Evolutionary conservation across 2,797 vertebrate species (phyloP).

Genomic region (Pyrocephalus nanus): DNA sequence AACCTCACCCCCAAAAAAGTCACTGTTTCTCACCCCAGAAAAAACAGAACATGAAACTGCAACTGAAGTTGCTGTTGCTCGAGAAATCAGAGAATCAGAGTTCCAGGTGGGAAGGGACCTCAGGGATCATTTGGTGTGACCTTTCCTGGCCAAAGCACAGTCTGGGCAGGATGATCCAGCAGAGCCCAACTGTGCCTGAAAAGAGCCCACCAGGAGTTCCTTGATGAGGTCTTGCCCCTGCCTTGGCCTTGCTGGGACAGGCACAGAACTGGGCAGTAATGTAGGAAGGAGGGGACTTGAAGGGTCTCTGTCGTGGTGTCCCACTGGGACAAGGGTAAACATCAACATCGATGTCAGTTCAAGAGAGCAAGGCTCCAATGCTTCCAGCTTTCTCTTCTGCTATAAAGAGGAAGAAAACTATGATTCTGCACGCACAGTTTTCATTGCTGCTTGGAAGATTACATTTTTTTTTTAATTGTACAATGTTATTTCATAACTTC

Average conservation of each 20-base stretch:
- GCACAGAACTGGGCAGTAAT: fast-evolving
- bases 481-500: neutral
- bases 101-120: neutral
- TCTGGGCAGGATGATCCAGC: neutral
- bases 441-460: neutral
- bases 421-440: neutral
- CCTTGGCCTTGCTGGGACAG: neutral
- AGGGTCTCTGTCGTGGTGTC: neutral
- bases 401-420: neutral
- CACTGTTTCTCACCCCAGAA: neutral
- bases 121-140: too few species aligned
- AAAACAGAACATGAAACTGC: neutral
- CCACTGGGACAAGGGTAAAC: neutral
- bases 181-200: neutral
- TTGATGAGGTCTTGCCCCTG: too few species aligned
- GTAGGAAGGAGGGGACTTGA: neutral
- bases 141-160: neutral
- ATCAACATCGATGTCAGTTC: fast-evolving
- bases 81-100: neutral
- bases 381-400: neutral
- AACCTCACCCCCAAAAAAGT: neutral
- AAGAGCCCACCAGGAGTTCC: neutral
- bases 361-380: fast-evolving
- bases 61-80: neutral
- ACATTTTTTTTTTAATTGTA: neutral